phyloP scores from a whole-genome alignment of 2,113 vertebrate species.

The Calidris pugnax region DNA sequence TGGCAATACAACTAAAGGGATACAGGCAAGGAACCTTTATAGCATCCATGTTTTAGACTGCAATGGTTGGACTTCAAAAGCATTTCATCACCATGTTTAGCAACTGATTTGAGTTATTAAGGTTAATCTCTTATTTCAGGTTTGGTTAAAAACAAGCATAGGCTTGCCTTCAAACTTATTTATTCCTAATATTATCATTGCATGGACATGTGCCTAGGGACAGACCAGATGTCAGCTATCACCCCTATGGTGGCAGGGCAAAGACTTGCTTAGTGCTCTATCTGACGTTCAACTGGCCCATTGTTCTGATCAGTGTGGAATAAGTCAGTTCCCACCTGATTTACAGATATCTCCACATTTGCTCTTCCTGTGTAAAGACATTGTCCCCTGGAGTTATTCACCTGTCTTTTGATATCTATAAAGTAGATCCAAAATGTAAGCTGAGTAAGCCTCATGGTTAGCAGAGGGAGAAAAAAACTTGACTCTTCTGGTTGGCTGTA shows the following conservation, averaged over 20 bases:
- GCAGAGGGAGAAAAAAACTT: background rate
- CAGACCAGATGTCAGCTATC: background rate
- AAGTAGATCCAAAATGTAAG: background rate
- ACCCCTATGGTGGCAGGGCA: accelerated
- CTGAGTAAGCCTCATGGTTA: background rate
- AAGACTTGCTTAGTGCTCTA: background rate
- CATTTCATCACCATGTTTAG: background rate
- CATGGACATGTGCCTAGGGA: background rate
- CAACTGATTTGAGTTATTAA: background rate
- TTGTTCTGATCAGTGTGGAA: background rate
- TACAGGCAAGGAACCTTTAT: accelerated
- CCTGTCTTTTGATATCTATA: background rate
- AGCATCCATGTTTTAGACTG: background rate
- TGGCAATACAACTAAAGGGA: background rate
- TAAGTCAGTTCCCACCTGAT: background rate
- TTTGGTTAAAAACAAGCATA: background rate
- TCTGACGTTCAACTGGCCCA: accelerated
- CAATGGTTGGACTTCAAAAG: background rate
- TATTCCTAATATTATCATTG: background rate
- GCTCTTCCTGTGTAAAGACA: background rate
- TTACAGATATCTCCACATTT: background rate
- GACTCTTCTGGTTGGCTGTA: background rate
- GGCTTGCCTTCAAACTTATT: background rate
- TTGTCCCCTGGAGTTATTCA: background rate
- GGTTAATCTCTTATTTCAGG: background rate